phyloP scores from a whole-genome alignment of 2,113 vertebrate genomes.

The Oreotrochilus melanogaster region DNA sequence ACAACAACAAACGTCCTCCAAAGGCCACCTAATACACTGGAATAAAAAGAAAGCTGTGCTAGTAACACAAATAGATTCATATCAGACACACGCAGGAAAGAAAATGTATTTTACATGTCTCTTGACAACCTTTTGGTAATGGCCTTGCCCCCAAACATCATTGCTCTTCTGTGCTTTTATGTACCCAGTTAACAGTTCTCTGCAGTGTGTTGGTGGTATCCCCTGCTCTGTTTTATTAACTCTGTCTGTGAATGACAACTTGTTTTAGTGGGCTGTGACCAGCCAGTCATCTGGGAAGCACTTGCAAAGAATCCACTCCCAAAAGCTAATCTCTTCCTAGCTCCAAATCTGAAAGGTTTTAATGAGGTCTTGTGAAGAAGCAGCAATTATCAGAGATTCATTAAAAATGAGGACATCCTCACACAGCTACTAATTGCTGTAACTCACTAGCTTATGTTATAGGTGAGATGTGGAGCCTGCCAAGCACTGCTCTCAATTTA shows the following conservation, averaged over 20 bases:
- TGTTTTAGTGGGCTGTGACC: background rate
- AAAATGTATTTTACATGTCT: background rate
- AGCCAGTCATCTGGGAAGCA: background rate
- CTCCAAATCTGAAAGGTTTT: background rate
- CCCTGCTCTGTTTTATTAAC: background rate
- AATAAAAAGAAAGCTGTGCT: background rate
- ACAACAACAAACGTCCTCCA: background rate
- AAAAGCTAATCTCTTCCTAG: background rate
- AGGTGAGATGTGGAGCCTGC: constrained; percentile 17
- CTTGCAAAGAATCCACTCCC: background rate
- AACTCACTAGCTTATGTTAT: background rate
- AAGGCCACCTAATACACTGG: background rate
- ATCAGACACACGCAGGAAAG: background rate
- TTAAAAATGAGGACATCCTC: constrained; percentile 5
- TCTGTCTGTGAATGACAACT: background rate
- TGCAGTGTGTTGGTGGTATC: background rate
- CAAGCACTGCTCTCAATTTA: background rate
- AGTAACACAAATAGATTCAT: background rate
- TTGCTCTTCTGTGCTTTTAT: background rate
- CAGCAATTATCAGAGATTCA: constrained; percentile 6
- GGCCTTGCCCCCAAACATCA: background rate
- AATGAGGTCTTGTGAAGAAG: constrained; percentile 24
- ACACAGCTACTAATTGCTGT: constrained; percentile 9
- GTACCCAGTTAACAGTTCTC: background rate
- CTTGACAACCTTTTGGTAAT: background rate